Conservation (phyloP, 92 coral and sea anemone species). For the Scolanthus callimorphus region DNA sequence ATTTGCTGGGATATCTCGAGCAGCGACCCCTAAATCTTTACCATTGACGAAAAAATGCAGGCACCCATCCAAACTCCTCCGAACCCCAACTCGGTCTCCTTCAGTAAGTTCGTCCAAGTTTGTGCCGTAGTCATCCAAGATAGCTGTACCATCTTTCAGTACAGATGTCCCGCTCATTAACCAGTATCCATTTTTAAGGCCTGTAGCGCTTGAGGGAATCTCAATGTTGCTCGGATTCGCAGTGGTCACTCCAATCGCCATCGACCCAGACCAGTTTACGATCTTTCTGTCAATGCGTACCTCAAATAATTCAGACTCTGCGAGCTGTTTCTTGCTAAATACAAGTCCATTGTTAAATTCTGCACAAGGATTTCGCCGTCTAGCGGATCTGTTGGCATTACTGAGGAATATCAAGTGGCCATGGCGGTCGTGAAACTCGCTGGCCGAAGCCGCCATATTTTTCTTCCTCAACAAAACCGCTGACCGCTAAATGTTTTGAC, state of each 20-base stretch:
- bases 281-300: slow-evolving; percentile 80
- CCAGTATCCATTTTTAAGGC: slow-evolving; percentile 94
- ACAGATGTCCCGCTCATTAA: slow-evolving; percentile 85
- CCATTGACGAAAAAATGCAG: slow-evolving; percentile 94
- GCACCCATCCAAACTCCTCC: slow-evolving; percentile 49
- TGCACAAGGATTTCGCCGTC: slow-evolving; percentile 79
- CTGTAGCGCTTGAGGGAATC: slow-evolving; percentile 84
- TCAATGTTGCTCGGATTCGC: slow-evolving; percentile 70
- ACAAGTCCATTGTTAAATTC: slow-evolving; percentile 94
- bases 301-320: slow-evolving; percentile 68
- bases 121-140: slow-evolving; percentile 72
- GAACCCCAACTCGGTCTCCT: slow-evolving; percentile 85
- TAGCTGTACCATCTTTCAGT: slow-evolving; percentile 80
- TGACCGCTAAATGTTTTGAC: too few relatives aligned
- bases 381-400: slow-evolving; percentile 69
- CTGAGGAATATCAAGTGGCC: slow-evolving; percentile 82
- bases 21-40: slow-evolving; percentile 86
- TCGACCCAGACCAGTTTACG: slow-evolving; percentile 88
- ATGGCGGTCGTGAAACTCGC: slow-evolving; percentile 79
- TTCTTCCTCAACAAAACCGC: slow-evolving; percentile 4
- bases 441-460: slow-evolving; percentile 69
- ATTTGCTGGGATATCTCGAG: slow-evolving; percentile 58
- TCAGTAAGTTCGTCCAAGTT: slow-evolving; percentile 82
- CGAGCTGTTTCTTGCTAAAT: slow-evolving; percentile 65
- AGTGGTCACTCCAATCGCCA: slow-evolving; percentile 87